Percentiles rank a stretch among this genome's conserved stretches.
Evolutionary conservation across 2,888 invertebrate species (phyloP).

Genomic region (Sicus ferrugineus): DNA sequence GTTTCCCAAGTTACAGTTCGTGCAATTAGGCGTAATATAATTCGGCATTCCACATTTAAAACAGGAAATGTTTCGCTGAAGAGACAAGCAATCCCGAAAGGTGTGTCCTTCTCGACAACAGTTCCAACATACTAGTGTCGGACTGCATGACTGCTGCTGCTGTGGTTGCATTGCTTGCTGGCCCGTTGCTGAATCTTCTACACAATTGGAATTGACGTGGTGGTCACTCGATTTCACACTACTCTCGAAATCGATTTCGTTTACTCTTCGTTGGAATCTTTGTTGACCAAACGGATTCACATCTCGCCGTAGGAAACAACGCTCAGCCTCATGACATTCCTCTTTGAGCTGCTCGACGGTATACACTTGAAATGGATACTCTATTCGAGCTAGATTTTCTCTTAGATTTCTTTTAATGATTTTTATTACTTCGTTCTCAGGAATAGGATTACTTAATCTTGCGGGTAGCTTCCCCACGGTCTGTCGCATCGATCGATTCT

Average conservation of each 20-base stretch:
- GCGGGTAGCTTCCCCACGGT: background rate
- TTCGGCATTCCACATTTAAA: conserved; percentile 13
- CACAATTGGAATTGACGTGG: background rate
- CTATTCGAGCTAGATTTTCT: background rate
- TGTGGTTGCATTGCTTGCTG: background rate
- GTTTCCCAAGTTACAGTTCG: background rate
- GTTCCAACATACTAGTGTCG: conserved; percentile 6
- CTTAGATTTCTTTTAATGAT: conserved; percentile 28
- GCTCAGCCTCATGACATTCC: conserved; percentile 10
- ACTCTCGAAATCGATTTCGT: background rate
- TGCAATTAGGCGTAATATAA: background rate
- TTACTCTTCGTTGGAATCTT: background rate
- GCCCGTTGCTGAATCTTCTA: background rate
- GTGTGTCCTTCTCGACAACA: background rate
- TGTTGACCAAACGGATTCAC: background rate
- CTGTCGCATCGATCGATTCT: background rate
- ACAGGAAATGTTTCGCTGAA: conserved; percentile 10
- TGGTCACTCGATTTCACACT: no score
- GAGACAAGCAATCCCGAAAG: conserved; percentile 3
- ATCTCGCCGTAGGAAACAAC: background rate
- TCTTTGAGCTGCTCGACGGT: conserved; percentile 8
- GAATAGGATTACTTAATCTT: background rate
- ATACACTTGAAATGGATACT: conserved; percentile 8
- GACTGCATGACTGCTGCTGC: background rate
- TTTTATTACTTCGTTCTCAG: conserved; percentile 10